phyloP scores from a whole-genome alignment of 2,888 invertebrate species.

The Tyria jacobaeae region DNA sequence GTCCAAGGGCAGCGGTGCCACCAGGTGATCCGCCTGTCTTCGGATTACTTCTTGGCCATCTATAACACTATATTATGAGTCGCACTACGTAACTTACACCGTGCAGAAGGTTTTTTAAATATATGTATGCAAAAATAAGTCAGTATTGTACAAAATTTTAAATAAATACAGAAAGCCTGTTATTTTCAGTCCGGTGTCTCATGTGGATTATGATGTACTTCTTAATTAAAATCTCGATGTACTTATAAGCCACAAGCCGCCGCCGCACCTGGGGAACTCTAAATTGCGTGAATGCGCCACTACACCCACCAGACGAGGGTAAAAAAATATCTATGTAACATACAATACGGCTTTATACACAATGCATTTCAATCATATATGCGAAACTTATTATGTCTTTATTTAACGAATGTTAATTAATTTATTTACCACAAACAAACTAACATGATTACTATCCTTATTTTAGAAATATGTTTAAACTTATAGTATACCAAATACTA shows the following conservation, averaged over 20 bases:
- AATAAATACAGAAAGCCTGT: conserved; percentile 27
- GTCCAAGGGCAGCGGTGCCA: too few species aligned
- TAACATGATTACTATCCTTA: too few species aligned
- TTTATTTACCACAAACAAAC: too few species aligned
- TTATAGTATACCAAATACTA: too few species aligned
- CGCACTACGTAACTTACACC: background rate
- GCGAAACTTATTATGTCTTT: background rate
- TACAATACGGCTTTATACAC: background rate
- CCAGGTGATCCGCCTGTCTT: too few species aligned
- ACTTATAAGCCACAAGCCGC: conserved; percentile 73
- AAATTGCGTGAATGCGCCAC: conserved; percentile 63
- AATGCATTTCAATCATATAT: background rate
- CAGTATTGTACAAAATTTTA: background rate
- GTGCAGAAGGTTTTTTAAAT: background rate
- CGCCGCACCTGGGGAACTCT: conserved; percentile 76
- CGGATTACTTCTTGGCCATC: too few species aligned
- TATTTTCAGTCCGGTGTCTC: conserved; percentile 50
- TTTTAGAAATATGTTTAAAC: too few species aligned
- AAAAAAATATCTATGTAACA: conserved; percentile 47
- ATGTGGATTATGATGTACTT: conserved; percentile 70
- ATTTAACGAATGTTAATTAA: too few species aligned
- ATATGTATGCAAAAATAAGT: background rate
- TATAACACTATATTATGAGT: too few species aligned
- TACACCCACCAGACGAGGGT: conserved; percentile 47
- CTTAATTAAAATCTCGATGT: conserved; percentile 80